Base-by-base conservation (phyloP, 2,888 invertebrate species). In the Hypsopygia costalis region DNA sequence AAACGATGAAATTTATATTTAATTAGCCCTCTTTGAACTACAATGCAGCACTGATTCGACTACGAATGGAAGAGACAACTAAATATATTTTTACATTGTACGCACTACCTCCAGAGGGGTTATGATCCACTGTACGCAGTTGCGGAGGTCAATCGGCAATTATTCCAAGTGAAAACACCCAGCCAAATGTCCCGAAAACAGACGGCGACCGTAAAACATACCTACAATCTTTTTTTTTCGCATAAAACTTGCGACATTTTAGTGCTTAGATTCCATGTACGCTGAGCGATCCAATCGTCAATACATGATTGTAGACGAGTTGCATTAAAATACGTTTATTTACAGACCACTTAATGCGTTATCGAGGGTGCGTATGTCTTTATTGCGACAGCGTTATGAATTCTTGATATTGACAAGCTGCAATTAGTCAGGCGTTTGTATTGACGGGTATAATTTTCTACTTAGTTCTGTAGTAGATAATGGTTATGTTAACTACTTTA, bases 61-160 rank as follows among this genome's bases (percentile, higher is more conserved):
- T n/a, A n/a, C n/a, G n/a, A n/a, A n/a, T n/a, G n/a, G n/a, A n/a
- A n/a, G n/a, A n/a, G n/a, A n/a, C n/a, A n/a, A n/a, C n/a, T n/a
- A n/a, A n/a, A n/a, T n/a, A n/a, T n/a, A n/a, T n/a, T n/a, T n/a
- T n/a, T n/a, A n/a, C n/a, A n/a, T n/a, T n/a, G n/a, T n/a, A n/a
- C n/a, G n/a, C n/a, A n/a, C n/a, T n/a, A n/a, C n/a, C n/a, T n/a
- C 16, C 16, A 4, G 16, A 3, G 2, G 16, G 16, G 16, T 16
- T 16, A 16, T 16, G 16, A 16, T 16, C 3, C 3, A 3, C 16
- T 16, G 9, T 36, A 16, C 35, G 28, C n/a, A 9, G 28, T 9
- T n/a, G 35, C 28, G 10, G 36, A 36, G 36, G 36, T 36, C 36
- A 36, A 36, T 28, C 36, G 36, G 28, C 36, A 29, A 36, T 36